Percentiles rank a stretch among this genome's conserved stretches.
Conservation (phyloP, 1,140 invertebrate genomes). For the Psilanteris sp. region DNA sequence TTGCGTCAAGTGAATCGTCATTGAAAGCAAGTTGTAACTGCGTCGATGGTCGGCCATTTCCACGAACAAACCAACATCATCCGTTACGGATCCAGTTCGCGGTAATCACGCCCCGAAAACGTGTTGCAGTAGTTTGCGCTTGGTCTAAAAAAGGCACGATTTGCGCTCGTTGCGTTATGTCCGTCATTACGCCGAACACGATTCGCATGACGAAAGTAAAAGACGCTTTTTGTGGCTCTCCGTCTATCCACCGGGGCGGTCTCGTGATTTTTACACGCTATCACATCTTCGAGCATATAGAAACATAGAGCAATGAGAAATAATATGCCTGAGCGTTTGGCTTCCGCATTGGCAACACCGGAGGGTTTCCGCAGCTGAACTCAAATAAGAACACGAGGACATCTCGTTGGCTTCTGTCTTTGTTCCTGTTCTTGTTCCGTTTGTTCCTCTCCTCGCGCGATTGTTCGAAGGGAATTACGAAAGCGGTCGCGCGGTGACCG, state of each 20-base stretch:
- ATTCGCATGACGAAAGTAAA: constrained; percentile 62
- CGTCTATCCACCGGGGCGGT: constrained; percentile 53
- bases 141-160: constrained; percentile 33
- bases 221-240: constrained; percentile 45
- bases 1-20: too few species aligned
- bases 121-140: constrained; percentile 14
- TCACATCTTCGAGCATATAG: constrained; percentile 35
- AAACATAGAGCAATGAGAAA: constrained; percentile 47
- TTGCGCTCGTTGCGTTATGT: constrained; percentile 39
- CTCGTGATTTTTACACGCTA: constrained; percentile 55
- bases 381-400: constrained; percentile 67
- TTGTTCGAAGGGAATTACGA: constrained; percentile 55
- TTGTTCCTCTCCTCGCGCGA: constrained; percentile 22
- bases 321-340: constrained; percentile 23
- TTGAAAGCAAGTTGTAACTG: too few species aligned
- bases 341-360: constrained; percentile 70
- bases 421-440: constrained; percentile 9
- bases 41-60: too few species aligned
- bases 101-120: constrained; percentile 31
- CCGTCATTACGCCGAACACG: constrained; percentile 57
- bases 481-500: constrained; percentile 72
- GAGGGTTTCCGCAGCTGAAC: constrained; percentile 70
- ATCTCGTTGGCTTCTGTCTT: constrained; percentile 21
- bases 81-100: not conserved
- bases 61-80: not conserved